Base-by-base conservation (phyloP, 2,888 invertebrate genomes). In the Tiphia femorata region DNA sequence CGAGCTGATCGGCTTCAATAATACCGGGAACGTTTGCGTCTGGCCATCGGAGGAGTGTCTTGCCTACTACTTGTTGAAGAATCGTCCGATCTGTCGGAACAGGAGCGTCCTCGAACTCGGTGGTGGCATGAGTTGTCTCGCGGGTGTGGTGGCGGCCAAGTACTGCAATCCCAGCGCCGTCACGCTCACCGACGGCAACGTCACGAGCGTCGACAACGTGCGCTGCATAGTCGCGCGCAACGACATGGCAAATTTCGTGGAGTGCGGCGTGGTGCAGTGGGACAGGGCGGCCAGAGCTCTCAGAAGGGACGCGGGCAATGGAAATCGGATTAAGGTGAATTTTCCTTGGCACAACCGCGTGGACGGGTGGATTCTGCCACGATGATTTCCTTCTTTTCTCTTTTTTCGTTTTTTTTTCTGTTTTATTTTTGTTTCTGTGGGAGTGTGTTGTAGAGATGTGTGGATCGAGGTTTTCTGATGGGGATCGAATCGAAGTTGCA, bases 101-200 rank as follows among this genome's bases (percentile, higher is more conserved):
- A 90, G 90, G 78, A 86, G 85, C 75, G 88, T 94, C 20, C 85
- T 93, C 71, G 94, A 94, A 80, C 84, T 94, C 37, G 94, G 94
- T 2, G 94, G 94, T 14, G 94, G 94, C 2, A 94, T 94, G 91
- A 92, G 93, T 16, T 93, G 93, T 69, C 84, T 94, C 23, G 92
- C 93, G 5, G 94, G 93, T 1, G 83, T 94, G 10, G 87, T 92
- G 76, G 86, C 88, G 44, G 90, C 91, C 52, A 90, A 91, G 74
- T 90, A 90, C 72, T 88, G 89, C 51, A 84, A 86, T 43, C 88
- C 92, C 0, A 85, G 85, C 64, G 84, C 86, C 19, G 90, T 94
- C 3, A 87, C 89, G 62, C 84, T 94, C 27, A 92, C 93, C 10
- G 94, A 94, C 79, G 94, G 94, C 27, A 94, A 94, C 84, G 87